A percentile compares a stretch with the other conserved stretches of the same genome.
These are phyloP conservation scores for Ptychobarbus kaznakovi DNA, from an alignment of 2,797 vertebrate genomes.

Conservation along the genomic window DNA sequence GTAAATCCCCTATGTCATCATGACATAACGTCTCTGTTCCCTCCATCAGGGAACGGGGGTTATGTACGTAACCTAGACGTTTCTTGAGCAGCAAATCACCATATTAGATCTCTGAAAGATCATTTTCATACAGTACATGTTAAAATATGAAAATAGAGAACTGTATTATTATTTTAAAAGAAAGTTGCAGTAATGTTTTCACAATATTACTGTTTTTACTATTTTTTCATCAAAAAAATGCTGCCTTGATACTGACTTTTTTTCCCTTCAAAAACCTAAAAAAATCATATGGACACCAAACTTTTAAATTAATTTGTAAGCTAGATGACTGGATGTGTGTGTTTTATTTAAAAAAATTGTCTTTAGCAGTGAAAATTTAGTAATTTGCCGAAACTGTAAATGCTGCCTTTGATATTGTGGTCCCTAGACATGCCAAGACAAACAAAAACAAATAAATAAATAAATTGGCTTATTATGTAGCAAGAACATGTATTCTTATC, in stretches of 20 bases:
- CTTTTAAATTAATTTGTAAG: neutral
- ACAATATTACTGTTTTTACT: neutral
- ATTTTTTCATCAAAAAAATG: neutral
- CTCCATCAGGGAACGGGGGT: no score
- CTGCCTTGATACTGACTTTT: no score
- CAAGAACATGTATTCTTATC: neutral
- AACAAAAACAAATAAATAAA: neutral
- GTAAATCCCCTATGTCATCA: no score
- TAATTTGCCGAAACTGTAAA: neutral
- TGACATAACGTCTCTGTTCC: no score
- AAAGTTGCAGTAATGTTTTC: neutral
- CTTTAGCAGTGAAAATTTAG: neutral
- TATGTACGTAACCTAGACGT: no score
- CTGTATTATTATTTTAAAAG: neutral
- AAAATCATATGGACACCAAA: neutral
- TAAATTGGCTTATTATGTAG: neutral
- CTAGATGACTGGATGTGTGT: neutral
- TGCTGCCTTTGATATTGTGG: no score
- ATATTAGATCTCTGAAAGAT: neutral
- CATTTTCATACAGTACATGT: neutral
- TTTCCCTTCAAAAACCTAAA: neutral
- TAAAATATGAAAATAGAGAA: neutral
- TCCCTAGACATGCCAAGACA: neutral
- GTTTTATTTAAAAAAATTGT: neutral
- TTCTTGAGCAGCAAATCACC: neutral